Evolutionary conservation across 2,888 invertebrate genomes (phyloP).

Genomic region (Celastrina argiolus): DNA sequence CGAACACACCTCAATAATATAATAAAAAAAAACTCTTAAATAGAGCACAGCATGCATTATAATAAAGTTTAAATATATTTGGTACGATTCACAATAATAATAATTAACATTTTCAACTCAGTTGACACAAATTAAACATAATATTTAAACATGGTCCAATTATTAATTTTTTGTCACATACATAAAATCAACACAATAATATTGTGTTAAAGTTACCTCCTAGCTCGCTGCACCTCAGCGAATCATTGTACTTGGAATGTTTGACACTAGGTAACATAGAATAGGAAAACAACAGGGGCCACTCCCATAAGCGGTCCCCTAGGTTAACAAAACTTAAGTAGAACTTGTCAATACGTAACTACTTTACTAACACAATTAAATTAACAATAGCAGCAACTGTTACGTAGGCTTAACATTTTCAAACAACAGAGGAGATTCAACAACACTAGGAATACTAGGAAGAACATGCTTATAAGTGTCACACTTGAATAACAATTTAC

Average conservation of each 20-base stretch:
- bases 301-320: background rate
- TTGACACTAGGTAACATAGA: background rate
- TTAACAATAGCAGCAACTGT: background rate
- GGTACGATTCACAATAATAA: constrained; percentile 29
- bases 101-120: constrained; percentile 29
- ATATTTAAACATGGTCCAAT: background rate
- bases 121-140: background rate
- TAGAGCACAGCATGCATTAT: constrained; percentile 21
- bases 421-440: constrained; percentile 1
- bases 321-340: background rate
- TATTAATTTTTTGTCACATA: background rate
- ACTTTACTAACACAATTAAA: background rate
- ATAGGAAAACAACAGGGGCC: background rate
- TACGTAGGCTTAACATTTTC: background rate
- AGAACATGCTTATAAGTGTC: background rate
- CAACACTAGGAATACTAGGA: background rate
- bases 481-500: constrained; percentile 16
- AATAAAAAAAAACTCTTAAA: background rate
- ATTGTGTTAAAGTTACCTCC: background rate
- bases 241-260: constrained; percentile 6
- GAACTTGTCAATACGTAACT: background rate
- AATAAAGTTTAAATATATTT: constrained; percentile 22
- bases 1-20: background rate
- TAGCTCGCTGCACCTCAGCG: background rate
- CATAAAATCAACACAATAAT: background rate